These are phyloP conservation scores for Pollenia angustigena DNA, from an alignment of 2,888 invertebrate genomes.

Conservation along the genomic window DNA sequence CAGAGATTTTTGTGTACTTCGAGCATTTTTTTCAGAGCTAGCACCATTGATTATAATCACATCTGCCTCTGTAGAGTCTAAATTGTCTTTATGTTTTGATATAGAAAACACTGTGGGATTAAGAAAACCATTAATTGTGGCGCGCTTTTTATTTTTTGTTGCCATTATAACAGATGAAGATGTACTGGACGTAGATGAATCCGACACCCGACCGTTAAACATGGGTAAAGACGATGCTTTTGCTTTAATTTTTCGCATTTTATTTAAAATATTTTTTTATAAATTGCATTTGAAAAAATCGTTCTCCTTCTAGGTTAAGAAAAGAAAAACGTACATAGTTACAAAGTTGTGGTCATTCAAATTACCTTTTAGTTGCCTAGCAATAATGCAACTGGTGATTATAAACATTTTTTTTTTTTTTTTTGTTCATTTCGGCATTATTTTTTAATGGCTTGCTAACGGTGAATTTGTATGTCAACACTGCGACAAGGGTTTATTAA, in stretches of 20 bases:
- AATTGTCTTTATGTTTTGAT: slow-evolving; percentile 61
- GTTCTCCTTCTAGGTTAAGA: slow-evolving; percentile 1
- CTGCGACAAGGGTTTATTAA: slow-evolving; percentile 27
- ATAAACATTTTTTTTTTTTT: slow-evolving; percentile 43
- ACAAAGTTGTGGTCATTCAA: slow-evolving; percentile 74
- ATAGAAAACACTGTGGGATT: slow-evolving; percentile 80
- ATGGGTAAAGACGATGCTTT: slow-evolving; percentile 82
- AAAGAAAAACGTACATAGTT: slow-evolving; percentile 43
- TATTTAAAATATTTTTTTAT: slow-evolving; percentile 26
- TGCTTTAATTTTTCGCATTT: slow-evolving; percentile 81
- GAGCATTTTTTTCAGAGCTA: slow-evolving; percentile 49
- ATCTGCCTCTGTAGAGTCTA: slow-evolving; percentile 48
- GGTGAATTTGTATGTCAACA: slow-evolving; percentile 10
- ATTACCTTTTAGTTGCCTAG: slow-evolving; percentile 66
- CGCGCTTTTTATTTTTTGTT: slow-evolving; percentile 73
- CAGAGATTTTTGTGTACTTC: slow-evolving; percentile 64
- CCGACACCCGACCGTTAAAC: slow-evolving; percentile 82
- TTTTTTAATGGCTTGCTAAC: slow-evolving; percentile 16
- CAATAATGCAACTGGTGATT: slow-evolving; percentile 70
- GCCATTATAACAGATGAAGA: slow-evolving; percentile 76
- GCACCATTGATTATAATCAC: slow-evolving; percentile 38
- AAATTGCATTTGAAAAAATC: background rate
- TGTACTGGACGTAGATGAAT: slow-evolving; percentile 79
- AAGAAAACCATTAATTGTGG: slow-evolving; percentile 72
- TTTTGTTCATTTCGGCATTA: background rate